These are phyloP conservation scores for Thamnophis elegans DNA, from an alignment of 2,797 vertebrate genomes.

Conservation along the genomic window DNA sequence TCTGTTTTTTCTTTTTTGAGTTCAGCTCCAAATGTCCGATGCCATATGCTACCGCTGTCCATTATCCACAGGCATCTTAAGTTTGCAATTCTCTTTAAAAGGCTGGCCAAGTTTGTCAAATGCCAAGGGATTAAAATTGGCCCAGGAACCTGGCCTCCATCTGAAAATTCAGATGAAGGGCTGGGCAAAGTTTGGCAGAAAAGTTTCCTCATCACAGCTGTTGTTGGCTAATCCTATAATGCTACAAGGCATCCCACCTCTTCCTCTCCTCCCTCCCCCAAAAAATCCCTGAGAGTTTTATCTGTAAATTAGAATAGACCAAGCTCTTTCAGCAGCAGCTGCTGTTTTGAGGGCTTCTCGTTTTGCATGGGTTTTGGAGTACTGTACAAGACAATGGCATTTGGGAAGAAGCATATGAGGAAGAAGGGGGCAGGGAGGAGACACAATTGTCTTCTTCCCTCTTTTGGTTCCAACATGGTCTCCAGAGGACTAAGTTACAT, in stretches of 20 bases:
- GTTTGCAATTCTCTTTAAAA: not conserved
- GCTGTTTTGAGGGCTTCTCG: not conserved
- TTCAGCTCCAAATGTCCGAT: not conserved
- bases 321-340: not conserved
- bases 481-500: not conserved
- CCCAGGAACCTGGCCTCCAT: not conserved
- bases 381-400: not conserved
- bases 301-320: not conserved
- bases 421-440: not conserved
- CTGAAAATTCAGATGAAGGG: not conserved
- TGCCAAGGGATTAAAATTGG: conserved; percentile 6
- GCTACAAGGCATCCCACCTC: not conserved
- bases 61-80: not conserved
- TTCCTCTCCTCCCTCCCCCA: not conserved
- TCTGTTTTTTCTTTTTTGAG: not conserved
- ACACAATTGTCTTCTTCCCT: not conserved
- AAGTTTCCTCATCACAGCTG: conserved; percentile 3
- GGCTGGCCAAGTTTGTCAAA: not conserved
- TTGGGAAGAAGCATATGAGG: not conserved
- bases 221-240: not conserved
- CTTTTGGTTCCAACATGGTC: not conserved
- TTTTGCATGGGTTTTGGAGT: not conserved
- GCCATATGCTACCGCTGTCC: not conserved
- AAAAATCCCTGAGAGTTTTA: not conserved
- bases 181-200: not conserved